These are phyloP conservation scores for Capromys pilorides DNA, from an alignment of 2,797 vertebrate species.

Conservation along the genomic window DNA sequence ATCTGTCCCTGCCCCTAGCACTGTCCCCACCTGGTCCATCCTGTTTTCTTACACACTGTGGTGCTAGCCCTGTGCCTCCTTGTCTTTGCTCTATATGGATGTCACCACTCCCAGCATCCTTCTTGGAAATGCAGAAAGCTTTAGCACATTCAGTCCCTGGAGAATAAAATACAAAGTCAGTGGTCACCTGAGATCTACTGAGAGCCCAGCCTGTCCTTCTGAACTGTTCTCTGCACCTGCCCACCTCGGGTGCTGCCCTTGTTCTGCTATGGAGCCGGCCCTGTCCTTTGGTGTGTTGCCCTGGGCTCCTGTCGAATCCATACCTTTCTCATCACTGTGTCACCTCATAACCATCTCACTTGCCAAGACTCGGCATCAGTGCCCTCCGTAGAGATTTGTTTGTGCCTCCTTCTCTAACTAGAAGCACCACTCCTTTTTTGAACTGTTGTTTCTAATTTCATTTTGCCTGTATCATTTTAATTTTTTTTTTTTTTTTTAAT, in stretches of 20 bases:
- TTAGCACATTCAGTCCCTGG: neutral
- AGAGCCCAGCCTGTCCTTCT: neutral
- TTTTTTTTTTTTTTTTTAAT: too few species aligned
- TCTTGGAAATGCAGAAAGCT: neutral
- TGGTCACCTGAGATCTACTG: neutral
- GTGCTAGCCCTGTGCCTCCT: neutral
- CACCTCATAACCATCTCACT: neutral
- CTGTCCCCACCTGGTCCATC: neutral
- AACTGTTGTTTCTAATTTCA: neutral
- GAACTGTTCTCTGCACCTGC: neutral
- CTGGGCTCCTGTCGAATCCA: neutral
- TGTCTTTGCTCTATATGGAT: neutral
- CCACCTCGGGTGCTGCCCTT: fast-evolving
- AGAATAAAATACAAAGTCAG: neutral
- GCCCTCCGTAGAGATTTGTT: neutral
- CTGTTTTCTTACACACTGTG: neutral
- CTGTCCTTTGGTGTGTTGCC: neutral
- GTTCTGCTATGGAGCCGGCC: neutral
- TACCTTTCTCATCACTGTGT: neutral
- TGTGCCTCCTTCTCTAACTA: neutral
- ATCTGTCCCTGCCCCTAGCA: neutral
- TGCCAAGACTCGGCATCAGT: neutral
- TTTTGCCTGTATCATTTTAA: neutral
- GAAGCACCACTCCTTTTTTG: neutral
- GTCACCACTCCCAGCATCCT: neutral